Percentiles rank a stretch among this genome's conserved stretches.
Evolutionary conservation across 2,888 invertebrate genomes (phyloP).

Genomic region (Petrolisthes cinctipes): DNA sequence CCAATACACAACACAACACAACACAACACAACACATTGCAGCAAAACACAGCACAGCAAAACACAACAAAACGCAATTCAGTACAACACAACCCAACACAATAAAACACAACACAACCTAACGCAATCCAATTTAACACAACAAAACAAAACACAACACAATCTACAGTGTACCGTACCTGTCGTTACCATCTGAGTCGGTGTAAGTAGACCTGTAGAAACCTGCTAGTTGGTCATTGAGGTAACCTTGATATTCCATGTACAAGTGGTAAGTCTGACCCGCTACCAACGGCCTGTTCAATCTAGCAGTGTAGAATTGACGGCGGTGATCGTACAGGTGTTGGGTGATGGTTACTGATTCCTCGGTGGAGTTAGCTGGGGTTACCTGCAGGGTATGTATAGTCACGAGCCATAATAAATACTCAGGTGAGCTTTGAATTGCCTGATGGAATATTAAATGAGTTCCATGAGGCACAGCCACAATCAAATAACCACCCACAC

Average conservation of each 20-base stretch:
- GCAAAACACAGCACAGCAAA: too few relatives aligned
- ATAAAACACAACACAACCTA: background rate
- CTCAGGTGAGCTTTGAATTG: too few relatives aligned
- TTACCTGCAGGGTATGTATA: background rate
- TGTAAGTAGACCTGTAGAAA: slow-evolving; percentile 57
- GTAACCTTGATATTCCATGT: slow-evolving; percentile 53
- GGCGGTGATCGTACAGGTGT: slow-evolving; percentile 15
- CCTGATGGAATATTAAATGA: too few relatives aligned
- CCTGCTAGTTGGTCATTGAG: slow-evolving; percentile 58
- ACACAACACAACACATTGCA: too few relatives aligned
- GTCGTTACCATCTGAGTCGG: slow-evolving; percentile 34
- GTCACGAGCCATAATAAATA: background rate
- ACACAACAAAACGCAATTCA: too few relatives aligned
- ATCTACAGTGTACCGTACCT: slow-evolving; percentile 21
- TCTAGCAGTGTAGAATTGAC: slow-evolving; percentile 51
- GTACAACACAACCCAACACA: background rate
- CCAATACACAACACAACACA: background rate
- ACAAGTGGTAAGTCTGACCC: slow-evolving; percentile 34
- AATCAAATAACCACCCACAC: too few relatives aligned
- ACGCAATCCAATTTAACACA: too few relatives aligned
- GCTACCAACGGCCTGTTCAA: slow-evolving; percentile 21
- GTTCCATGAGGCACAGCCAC: too few relatives aligned
- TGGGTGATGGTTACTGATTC: background rate
- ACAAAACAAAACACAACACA: background rate
- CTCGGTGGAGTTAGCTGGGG: too few relatives aligned